A percentile compares a stretch with the other conserved stretches of the same genome.
phyloP scores from a whole-genome alignment of 2,797 vertebrate species.

The Sciurus carolinensis region DNA sequence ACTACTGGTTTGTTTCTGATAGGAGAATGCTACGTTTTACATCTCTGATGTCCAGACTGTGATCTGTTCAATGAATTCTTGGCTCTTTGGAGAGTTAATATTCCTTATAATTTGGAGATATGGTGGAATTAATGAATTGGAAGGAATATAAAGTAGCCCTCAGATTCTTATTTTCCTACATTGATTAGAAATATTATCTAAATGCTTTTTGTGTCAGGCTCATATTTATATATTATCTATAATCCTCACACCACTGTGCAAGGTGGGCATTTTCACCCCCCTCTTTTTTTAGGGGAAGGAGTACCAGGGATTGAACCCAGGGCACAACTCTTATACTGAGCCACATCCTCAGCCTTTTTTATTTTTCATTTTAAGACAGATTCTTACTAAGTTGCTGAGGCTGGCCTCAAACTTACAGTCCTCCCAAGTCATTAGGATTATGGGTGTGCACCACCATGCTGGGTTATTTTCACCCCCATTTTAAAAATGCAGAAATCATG shows the following conservation, averaged over 20 bases:
- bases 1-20: not conserved
- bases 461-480: not conserved
- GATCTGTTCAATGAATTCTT: not conserved
- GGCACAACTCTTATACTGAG: no score
- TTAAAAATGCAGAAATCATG: constrained; percentile 7
- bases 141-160: not conserved
- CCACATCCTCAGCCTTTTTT: no score
- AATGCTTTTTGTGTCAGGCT: not conserved
- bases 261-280: not conserved
- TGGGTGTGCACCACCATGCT: no score
- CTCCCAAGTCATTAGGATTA: no score
- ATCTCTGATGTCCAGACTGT: not conserved
- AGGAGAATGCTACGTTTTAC: not conserved
- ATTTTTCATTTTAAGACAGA: no score
- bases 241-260: not conserved
- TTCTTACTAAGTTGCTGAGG: no score
- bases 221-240: not conserved
- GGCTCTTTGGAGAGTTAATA: constrained; percentile 6
- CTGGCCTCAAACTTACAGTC: no score
- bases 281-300: no score
- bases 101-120: constrained; percentile 12
- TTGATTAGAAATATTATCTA: not conserved
- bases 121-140: not conserved
- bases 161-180: constrained; percentile 12
- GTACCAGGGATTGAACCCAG: no score